Conservation (phyloP, 2,888 invertebrate species). For the Drosophila emarginata region DNA sequence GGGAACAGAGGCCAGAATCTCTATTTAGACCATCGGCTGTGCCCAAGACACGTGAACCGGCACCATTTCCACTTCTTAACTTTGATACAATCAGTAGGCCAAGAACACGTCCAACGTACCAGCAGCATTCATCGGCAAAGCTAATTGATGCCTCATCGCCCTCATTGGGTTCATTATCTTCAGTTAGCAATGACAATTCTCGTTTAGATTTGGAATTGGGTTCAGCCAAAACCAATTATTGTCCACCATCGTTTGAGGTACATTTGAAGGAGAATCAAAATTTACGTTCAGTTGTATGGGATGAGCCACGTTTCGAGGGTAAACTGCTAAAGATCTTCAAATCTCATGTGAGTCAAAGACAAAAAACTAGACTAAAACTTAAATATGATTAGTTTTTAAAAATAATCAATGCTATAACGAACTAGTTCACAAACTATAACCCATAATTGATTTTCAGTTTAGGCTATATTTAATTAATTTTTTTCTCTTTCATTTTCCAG, state of each 20-base stretch:
- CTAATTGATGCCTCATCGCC: neutral
- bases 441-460: no score
- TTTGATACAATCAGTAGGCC: conserved; percentile 2
- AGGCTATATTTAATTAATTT: no score
- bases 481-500: conserved; percentile 80
- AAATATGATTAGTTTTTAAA: no score
- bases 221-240: conserved; percentile 80
- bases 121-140: conserved; percentile 5
- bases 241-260: conserved; percentile 86
- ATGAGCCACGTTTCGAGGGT: conserved; percentile 85
- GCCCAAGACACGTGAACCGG: conserved; percentile 4
- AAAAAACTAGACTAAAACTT: neutral
- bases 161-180: neutral
- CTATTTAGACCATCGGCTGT: conserved; percentile 4
- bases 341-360: conserved; percentile 83
- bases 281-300: conserved; percentile 85
- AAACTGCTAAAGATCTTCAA: conserved; percentile 82
- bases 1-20: neutral
- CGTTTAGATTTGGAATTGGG: conserved; percentile 51
- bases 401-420: no score
- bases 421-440: no score
- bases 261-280: conserved; percentile 84
- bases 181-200: conserved; percentile 21
- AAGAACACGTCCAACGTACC: neutral
- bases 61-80: conserved; percentile 8